These are phyloP conservation scores for Corythaeola cristata DNA, from an alignment of 2,113 vertebrate genomes.

Conservation along the genomic window DNA sequence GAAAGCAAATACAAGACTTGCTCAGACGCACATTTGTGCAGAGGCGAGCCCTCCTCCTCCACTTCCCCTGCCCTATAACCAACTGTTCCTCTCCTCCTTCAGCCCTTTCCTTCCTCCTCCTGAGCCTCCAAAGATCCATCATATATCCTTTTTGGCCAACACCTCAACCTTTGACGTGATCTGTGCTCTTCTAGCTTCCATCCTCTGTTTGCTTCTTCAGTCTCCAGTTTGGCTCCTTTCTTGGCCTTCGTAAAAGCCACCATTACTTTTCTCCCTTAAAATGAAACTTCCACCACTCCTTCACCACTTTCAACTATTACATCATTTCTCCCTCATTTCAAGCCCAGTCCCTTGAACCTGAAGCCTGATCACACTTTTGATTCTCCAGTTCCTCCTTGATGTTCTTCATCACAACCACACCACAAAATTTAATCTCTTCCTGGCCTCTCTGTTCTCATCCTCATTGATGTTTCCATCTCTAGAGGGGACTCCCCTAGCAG, in stretches of 20 bases:
- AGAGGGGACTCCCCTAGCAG: conserved; percentile 28
- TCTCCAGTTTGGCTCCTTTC: background rate
- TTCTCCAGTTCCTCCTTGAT: background rate
- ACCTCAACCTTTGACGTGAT: background rate
- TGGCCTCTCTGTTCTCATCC: conserved; percentile 5
- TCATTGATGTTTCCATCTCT: conserved; percentile 16
- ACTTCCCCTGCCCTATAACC: background rate
- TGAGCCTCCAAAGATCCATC: background rate
- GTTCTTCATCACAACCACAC: background rate
- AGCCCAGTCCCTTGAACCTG: background rate
- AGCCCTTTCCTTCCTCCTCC: background rate
- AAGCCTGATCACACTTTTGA: background rate
- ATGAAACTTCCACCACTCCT: background rate
- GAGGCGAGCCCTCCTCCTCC: background rate
- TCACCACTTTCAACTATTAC: background rate
- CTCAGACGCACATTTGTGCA: background rate
- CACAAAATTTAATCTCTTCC: background rate
- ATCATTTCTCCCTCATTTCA: background rate
- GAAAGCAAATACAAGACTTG: background rate
- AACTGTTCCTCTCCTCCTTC: background rate
- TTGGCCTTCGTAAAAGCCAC: background rate
- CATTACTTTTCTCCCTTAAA: background rate
- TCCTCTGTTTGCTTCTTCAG: background rate
- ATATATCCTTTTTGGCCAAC: background rate
- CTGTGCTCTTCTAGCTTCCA: background rate